A percentile compares a stretch with the other conserved stretches of the same genome.
phyloP scores from a whole-genome alignment of 2,113 vertebrate species.

The Epinephelus moara region DNA sequence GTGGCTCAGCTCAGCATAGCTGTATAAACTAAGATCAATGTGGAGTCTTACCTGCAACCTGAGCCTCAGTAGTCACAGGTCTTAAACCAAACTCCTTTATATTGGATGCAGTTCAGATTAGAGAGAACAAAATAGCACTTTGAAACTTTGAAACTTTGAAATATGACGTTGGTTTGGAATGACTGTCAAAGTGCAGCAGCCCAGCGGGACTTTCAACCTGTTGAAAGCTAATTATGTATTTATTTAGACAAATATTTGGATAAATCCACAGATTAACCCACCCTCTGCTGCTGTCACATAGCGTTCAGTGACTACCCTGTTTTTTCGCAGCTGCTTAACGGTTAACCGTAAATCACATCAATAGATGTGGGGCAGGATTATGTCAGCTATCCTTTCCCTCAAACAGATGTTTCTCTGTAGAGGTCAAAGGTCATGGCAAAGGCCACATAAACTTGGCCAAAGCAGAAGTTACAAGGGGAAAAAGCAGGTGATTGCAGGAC shows the following conservation, averaged over 20 bases:
- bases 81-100: conserved; percentile 49
- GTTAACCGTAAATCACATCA: conserved; percentile 71
- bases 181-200: background rate
- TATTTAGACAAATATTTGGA: conserved; percentile 19
- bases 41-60: conserved; percentile 61
- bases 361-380: conserved; percentile 52
- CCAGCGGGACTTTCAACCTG: background rate
- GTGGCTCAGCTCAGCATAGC: conserved; percentile 41
- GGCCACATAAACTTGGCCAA: conserved; percentile 67
- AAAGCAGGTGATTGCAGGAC: conserved; percentile 70
- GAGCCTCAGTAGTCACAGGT: conserved; percentile 44
- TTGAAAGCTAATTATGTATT: conserved; percentile 1
- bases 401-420: conserved; percentile 76
- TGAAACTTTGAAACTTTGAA: conserved; percentile 11
- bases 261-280: background rate
- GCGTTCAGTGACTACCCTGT: background rate
- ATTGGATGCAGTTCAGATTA: conserved; percentile 46
- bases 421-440: conserved; percentile 69
- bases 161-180: background rate
- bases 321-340: conserved; percentile 26
- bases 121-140: conserved; percentile 26
- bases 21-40: conserved; percentile 43
- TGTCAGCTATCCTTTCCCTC: conserved; percentile 63
- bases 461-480: conserved; percentile 65
- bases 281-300: conserved; percentile 12